A percentile compares a stretch with the other conserved stretches of the same genome.
These are phyloP conservation scores for Orthonevra nobilis DNA, from an alignment of 2,888 invertebrate genomes.

Conservation along the genomic window DNA sequence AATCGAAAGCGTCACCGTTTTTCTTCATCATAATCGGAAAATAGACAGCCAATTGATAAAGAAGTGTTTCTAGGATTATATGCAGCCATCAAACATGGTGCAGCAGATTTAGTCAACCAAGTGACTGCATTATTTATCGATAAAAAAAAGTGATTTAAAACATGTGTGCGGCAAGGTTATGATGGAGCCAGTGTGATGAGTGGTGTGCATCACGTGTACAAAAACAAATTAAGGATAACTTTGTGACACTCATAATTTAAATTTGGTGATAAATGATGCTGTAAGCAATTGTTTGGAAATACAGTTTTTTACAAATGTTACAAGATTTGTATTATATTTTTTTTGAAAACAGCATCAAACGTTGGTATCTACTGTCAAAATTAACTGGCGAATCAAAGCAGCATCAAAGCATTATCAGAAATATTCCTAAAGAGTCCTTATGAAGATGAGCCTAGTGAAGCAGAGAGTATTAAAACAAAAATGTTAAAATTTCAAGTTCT, in stretches of 20 bases:
- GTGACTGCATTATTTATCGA: slow-evolving; percentile 12
- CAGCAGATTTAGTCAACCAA: slow-evolving; percentile 24
- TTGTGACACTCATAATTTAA: too few relatives aligned
- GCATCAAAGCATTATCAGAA: too few relatives aligned
- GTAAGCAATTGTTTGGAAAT: too few relatives aligned
- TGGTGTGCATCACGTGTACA: too few relatives aligned
- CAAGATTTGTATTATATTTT: slow-evolving; percentile 69
- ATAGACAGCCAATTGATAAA: slow-evolving; percentile 19
- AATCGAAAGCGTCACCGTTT: too few relatives aligned
- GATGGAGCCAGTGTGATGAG: slow-evolving; percentile 47
- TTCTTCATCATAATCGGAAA: slow-evolving; percentile 18
- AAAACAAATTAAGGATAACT: too few relatives aligned
- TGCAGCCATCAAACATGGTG: slow-evolving; percentile 13
- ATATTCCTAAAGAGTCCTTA: too few relatives aligned
- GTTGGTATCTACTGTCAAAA: slow-evolving; percentile 72
- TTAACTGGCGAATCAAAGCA: slow-evolving; percentile 71
- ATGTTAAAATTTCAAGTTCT: too few relatives aligned
- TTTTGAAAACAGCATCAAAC: slow-evolving; percentile 72
- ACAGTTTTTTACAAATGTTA: slow-evolving; percentile 42
- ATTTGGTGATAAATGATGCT: too few relatives aligned
- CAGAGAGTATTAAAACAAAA: too few relatives aligned
- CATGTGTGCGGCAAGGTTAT: slow-evolving; percentile 35
- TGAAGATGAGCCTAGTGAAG: too few relatives aligned
- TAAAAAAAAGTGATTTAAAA: slow-evolving; percentile 8
- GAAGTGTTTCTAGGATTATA: slow-evolving; percentile 32